Base-by-base conservation (phyloP, 2,113 vertebrate genomes). In the Megaceryle torquata region DNA sequence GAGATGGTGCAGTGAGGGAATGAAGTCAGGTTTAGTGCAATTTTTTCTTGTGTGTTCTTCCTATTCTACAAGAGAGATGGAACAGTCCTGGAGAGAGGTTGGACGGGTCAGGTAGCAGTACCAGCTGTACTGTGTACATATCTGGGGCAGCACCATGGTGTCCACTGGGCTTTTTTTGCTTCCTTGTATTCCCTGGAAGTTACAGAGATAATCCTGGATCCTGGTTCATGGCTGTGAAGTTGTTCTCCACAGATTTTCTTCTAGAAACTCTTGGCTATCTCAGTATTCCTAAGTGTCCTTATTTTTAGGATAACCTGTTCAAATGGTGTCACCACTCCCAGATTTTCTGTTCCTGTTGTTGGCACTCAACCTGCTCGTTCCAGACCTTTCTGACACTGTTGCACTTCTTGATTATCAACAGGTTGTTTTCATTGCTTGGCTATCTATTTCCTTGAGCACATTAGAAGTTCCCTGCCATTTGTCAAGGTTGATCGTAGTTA, bases 51-150 rank as follows among this genome's bases (percentile, higher is more conserved):
- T 2, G 1, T 21, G 11, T 41, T 75, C 41, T 50, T 81, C 22
- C 20, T 41, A 6, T 50, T 24, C 53, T 41, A 29, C 29, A 61
- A 12, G 22, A 12, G 22, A 79, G 10, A 24, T 9, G 21, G 2
- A 12, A 70, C 3, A 44, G 9, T 71, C 26, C 15, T 85, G n/a
- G 15, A 61, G 29, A 70, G 26, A 56, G 17, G 5, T 19, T 57
- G 13, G 25, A 31, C 17, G 46, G 18, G 18, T 68, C 16, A 56
- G 1, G 3, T 22, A 65, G 21, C 39, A 56, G 39, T 33, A 68
- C 16, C 54, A 86, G 25, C 4, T 1, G 1, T 43, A 41, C 6
- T 43, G 0, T 1, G 5, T 11, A 15, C 16, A 72, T 28, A 61
- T 11, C 60, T 57, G 16, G 51, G 8, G 11, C 17, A 82, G 35